Conservation (phyloP, 2,113 vertebrate species). For the Ceuthmochares aereus region DNA sequence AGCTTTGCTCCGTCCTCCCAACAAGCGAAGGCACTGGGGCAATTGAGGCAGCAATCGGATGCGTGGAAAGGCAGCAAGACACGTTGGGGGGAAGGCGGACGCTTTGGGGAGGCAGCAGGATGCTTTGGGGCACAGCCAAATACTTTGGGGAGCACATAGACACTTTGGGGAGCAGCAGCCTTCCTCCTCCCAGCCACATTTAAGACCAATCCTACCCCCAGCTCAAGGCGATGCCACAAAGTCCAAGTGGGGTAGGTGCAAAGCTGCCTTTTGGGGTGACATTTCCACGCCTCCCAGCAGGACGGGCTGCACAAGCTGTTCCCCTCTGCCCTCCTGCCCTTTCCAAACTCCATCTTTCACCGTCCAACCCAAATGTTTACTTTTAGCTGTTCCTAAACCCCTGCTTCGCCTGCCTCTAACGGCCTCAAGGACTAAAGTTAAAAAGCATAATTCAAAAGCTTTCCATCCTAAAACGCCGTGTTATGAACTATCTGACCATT, state of each 20-base stretch:
- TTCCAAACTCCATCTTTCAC: not conserved
- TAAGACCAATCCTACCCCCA: not conserved
- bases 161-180: not conserved
- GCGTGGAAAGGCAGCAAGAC: too few relatives aligned
- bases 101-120: not conserved
- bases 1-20: not conserved
- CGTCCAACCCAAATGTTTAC: not conserved
- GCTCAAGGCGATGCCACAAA: not conserved
- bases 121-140: too few relatives aligned
- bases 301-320: not conserved
- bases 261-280: not conserved
- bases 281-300: not conserved
- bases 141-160: too few relatives aligned
- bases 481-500: not conserved
- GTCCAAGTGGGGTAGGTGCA: too few relatives aligned
- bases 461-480: not conserved
- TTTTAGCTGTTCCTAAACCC: not conserved
- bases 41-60: too few relatives aligned
- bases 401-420: not conserved
- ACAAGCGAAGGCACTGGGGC: not conserved
- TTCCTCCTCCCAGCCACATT: not conserved
- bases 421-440: not conserved
- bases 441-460: not conserved
- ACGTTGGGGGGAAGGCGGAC: rapidly evolving
- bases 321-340: not conserved